phyloP scores from a whole-genome alignment of 2,113 vertebrate species.

The Coregonus clupeaformis region DNA sequence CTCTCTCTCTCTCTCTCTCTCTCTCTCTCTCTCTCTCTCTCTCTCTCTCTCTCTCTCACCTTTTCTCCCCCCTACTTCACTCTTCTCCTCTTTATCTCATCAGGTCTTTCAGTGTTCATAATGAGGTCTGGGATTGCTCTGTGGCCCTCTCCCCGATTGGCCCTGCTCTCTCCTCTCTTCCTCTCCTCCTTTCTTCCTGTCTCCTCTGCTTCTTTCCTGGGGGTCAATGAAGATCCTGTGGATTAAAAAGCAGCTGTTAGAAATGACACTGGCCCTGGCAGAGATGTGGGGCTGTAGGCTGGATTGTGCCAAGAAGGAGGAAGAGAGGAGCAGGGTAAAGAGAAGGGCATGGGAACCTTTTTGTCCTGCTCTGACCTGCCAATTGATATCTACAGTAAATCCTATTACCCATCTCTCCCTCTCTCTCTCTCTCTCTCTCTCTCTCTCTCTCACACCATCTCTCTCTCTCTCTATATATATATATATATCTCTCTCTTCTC shows the following conservation, averaged over 20 bases:
- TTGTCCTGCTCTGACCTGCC: background rate
- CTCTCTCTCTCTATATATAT: no score
- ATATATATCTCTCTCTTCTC: no score
- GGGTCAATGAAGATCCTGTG: slow-evolving; percentile 90
- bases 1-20: slow-evolving; percentile 18
- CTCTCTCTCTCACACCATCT: no score
- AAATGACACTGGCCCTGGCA: slow-evolving; percentile 80
- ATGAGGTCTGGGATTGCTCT: slow-evolving; percentile 84
- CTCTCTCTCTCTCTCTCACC: slow-evolving; percentile 10
- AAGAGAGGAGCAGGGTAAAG: background rate
- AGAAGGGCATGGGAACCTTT: background rate
- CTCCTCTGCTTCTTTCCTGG: slow-evolving; percentile 79
- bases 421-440: background rate
- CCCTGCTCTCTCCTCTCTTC: background rate
- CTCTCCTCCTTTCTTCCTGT: slow-evolving; percentile 29
- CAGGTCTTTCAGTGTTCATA: slow-evolving; percentile 76
- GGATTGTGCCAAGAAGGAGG: background rate
- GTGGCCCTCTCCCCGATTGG: slow-evolving; percentile 42
- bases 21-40: background rate
- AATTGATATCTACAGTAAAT: background rate
- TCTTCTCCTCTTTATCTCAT: slow-evolving; percentile 39
- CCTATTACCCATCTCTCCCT: background rate
- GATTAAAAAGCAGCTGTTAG: slow-evolving; percentile 89
- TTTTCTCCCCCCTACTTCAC: slow-evolving; percentile 47
- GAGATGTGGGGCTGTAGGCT: slow-evolving; percentile 67